These are phyloP conservation scores for Lamellibrachia luymesi DNA, from an alignment of 1,140 invertebrate species.

Conservation along the genomic window DNA sequence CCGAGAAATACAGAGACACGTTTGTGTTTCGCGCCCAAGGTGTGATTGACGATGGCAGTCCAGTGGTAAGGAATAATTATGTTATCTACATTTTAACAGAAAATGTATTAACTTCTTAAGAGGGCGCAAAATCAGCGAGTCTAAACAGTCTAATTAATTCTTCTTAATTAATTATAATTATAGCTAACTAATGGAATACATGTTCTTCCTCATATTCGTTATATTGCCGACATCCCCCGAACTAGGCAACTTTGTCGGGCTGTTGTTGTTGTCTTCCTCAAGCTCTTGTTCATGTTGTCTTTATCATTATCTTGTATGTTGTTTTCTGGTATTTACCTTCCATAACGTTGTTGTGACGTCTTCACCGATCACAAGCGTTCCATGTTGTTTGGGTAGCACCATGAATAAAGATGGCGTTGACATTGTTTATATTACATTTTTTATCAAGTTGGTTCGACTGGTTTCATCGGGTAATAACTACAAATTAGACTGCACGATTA, in stretches of 20 bases:
- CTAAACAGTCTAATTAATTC: not conserved
- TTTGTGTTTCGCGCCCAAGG: conserved; percentile 43
- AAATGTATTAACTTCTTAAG: not conserved
- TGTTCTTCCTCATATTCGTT: not conserved
- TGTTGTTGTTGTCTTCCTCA: not conserved
- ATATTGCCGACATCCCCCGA: not conserved
- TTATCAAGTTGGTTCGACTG: not conserved
- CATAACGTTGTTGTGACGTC: not conserved
- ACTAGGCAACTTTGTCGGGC: not conserved
- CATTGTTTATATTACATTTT: not conserved
- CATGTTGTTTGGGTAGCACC: not conserved
- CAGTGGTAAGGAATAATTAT: not conserved
- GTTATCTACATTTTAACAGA: not conserved
- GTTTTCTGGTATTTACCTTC: not conserved
- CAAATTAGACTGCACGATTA: not conserved
- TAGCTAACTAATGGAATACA: not conserved
- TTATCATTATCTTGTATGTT: not conserved
- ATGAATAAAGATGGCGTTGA: not conserved
- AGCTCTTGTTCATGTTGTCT: not conserved
- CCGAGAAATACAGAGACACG: conserved; percentile 32
- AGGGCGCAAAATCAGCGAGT: not conserved
- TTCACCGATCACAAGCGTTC: not conserved
- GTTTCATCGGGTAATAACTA: not conserved
- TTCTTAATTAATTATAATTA: not conserved
- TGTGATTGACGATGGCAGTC: not conserved